Conservation (phyloP, 2,113 vertebrate genomes). For the Ascaphus truei region DNA sequence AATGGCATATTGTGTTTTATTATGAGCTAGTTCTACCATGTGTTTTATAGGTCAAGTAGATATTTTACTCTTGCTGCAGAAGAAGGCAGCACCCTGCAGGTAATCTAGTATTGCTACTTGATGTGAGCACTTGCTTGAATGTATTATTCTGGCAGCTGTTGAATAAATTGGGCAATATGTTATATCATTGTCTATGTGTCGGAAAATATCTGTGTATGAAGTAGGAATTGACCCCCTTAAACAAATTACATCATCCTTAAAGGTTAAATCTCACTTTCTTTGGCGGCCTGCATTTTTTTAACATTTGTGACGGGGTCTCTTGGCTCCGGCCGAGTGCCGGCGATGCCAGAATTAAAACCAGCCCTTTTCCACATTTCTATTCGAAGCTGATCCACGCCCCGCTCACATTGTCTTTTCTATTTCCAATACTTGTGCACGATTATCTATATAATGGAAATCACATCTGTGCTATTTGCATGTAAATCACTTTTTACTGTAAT, state of each 20-base stretch:
- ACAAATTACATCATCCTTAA: too few species aligned
- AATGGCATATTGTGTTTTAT: neutral
- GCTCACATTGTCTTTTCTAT: too few species aligned
- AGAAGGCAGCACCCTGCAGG: conserved; percentile 20
- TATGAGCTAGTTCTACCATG: neutral
- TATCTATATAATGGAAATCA: neutral
- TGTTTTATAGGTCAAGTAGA: conserved; percentile 18
- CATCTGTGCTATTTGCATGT: conserved; percentile 8
- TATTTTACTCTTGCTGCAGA: neutral
- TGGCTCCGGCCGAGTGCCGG: too few species aligned
- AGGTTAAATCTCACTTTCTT: too few species aligned
- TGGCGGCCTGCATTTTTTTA: too few species aligned
- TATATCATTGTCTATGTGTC: too few species aligned
- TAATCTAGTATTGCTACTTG: conserved; percentile 1
- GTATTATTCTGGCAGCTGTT: neutral
- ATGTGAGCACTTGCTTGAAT: neutral
- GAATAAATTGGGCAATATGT: conserved; percentile 3
- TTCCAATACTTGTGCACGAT: neutral
- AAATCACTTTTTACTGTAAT: neutral
- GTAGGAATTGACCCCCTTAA: too few species aligned
- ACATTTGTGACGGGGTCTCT: too few species aligned
- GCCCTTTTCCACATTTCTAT: too few species aligned
- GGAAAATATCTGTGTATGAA: too few species aligned
- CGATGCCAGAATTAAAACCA: too few species aligned
- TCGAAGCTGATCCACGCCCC: too few species aligned